Percentiles rank a stretch among this genome's conserved stretches.
Evolutionary conservation across 2,888 invertebrate species (phyloP).

Genomic region (Ommatoiulus sabulosus): DNA sequence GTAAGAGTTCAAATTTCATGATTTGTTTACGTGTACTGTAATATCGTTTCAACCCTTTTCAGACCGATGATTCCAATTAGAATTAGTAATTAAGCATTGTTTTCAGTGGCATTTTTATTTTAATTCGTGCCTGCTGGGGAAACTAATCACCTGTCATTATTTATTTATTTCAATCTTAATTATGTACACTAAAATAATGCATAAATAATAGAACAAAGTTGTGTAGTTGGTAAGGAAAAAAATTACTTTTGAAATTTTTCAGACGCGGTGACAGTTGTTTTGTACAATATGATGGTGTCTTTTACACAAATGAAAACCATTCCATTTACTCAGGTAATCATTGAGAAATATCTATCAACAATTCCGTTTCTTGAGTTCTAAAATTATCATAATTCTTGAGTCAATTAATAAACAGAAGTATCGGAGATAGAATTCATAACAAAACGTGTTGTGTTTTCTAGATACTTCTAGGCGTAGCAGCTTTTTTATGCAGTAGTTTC

Average conservation of each 20-base stretch:
- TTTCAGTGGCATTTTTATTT: too few species aligned
- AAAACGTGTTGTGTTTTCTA: constrained; percentile 18
- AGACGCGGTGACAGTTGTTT: constrained; percentile 73
- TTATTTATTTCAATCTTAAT: too few species aligned
- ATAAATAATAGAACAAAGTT: too few species aligned
- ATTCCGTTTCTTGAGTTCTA: not conserved
- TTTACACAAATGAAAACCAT: constrained; percentile 66
- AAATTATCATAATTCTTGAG: not conserved
- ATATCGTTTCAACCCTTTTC: too few species aligned
- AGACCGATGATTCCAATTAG: too few species aligned
- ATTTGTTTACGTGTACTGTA: not conserved
- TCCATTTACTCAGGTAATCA: constrained; percentile 63
- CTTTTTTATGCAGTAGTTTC: constrained; percentile 71
- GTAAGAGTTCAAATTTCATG: constrained; percentile 64
- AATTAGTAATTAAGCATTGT: too few species aligned
- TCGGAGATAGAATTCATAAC: not conserved
- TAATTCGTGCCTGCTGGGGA: too few species aligned
- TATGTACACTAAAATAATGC: too few species aligned
- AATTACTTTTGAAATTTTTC: not conserved
- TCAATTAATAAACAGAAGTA: too few species aligned
- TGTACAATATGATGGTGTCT: constrained; percentile 71
- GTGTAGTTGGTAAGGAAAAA: not conserved
- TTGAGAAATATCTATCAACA: not conserved
- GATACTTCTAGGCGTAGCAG: constrained; percentile 67
- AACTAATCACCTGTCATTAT: too few species aligned